Conservation (phyloP, 2,797 vertebrate genomes). For the Myotis daubentonii region DNA sequence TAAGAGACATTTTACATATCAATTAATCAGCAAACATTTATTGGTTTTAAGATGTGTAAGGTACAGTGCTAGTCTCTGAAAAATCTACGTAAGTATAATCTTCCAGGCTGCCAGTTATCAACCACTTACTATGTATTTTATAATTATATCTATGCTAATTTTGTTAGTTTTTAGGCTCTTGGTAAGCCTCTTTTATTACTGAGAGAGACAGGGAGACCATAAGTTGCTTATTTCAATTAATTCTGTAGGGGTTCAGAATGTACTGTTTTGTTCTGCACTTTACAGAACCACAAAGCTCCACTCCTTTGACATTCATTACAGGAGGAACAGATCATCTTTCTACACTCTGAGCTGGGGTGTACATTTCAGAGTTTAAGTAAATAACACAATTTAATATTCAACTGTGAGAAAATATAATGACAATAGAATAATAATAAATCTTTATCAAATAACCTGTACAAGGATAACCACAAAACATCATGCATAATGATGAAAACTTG, state of each 20-base stretch:
- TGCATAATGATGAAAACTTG: not conserved
- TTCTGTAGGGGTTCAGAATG: not conserved
- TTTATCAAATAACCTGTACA: not conserved
- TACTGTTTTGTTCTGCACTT: not conserved
- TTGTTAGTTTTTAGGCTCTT: not conserved
- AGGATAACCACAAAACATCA: not conserved
- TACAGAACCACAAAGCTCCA: not conserved
- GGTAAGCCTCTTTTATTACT: not conserved
- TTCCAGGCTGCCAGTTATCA: not conserved
- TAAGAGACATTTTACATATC: not conserved
- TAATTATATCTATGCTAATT: not conserved
- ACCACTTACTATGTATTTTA: not conserved
- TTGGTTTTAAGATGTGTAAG: not conserved
- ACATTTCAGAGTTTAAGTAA: not conserved
- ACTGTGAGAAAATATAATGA: not conserved
- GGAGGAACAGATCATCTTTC: not conserved
- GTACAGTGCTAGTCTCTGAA: not conserved
- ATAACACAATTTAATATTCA: not conserved
- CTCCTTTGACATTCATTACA: not conserved
- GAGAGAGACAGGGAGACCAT: not conserved
- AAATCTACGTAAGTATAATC: not conserved
- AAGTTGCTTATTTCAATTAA: slow-evolving; percentile 18
- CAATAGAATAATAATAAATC: not conserved
- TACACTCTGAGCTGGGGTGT: not conserved
- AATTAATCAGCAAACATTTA: not conserved